A percentile compares a stretch with the other conserved stretches of the same genome.
phyloP scores from a whole-genome alignment of 2,888 invertebrate genomes.

The Dermolepida albohirtum region DNA sequence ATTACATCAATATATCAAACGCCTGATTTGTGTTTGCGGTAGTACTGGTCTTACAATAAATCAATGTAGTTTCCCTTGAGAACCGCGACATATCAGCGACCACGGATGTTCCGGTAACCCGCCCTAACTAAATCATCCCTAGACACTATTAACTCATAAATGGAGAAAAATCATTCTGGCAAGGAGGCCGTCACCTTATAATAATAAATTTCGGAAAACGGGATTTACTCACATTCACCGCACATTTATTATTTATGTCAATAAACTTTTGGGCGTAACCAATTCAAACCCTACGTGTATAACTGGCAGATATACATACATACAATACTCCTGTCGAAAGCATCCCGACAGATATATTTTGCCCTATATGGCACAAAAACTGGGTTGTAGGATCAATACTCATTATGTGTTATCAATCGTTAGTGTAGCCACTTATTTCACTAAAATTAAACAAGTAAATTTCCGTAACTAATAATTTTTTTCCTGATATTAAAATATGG shows the following conservation, averaged over 20 bases:
- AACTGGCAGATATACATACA: background rate
- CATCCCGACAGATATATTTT: too few relatives aligned
- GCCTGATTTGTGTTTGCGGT: constrained; percentile 62
- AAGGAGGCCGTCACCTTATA: constrained; percentile 28
- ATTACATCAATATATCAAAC: constrained; percentile 61
- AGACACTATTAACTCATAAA: constrained; percentile 52
- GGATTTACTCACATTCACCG: constrained; percentile 7
- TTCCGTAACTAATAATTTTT: too few relatives aligned
- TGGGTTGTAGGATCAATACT: too few relatives aligned
- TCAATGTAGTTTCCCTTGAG: constrained; percentile 55
- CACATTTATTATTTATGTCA: constrained; percentile 21
- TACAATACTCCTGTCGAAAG: too few relatives aligned
- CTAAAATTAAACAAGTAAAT: too few relatives aligned
- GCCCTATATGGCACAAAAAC: too few relatives aligned
- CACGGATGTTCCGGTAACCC: constrained; percentile 53
- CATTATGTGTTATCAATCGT: too few relatives aligned
- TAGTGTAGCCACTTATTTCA: too few relatives aligned
- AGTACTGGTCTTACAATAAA: constrained; percentile 59
- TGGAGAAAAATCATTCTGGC: constrained; percentile 45
- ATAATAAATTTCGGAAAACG: constrained; percentile 33
- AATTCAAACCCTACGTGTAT: constrained; percentile 6
- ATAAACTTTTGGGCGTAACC: constrained; percentile 32
- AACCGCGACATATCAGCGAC: constrained; percentile 50
- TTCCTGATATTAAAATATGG: too few relatives aligned
- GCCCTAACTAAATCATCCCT: constrained; percentile 57